These are phyloP conservation scores for Chelonoidis abingdonii DNA, from an alignment of 2,113 vertebrate genomes.

Conservation along the genomic window DNA sequence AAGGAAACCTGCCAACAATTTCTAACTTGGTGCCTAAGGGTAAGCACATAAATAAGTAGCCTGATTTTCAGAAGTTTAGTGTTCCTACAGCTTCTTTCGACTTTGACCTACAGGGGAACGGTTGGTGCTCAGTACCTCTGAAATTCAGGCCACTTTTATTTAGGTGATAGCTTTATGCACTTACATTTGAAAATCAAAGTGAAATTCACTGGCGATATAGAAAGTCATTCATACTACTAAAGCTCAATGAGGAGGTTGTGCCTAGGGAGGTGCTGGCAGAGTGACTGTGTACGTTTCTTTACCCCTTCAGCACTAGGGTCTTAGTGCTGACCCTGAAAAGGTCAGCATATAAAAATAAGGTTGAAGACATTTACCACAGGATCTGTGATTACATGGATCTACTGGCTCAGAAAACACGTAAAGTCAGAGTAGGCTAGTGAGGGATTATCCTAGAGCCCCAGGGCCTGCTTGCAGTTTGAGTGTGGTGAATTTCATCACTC, in stretches of 20 bases:
- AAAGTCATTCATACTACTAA: not conserved
- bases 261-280: not conserved
- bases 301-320: not conserved
- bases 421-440: not conserved
- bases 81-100: not conserved
- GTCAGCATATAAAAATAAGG: not conserved
- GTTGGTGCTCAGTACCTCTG: not conserved
- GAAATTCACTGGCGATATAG: not conserved
- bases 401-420: not conserved
- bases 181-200: not conserved
- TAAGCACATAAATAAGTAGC: not conserved
- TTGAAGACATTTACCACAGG: not conserved
- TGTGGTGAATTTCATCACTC: not conserved
- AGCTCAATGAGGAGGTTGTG: not conserved
- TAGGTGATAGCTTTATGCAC: not conserved
- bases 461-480: rapidly evolving
- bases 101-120: not conserved
- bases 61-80: not conserved
- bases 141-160: not conserved
- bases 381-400: not conserved
- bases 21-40: not conserved
- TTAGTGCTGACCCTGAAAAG: not conserved
- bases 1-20: not conserved
- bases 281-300: not conserved
- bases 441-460: not conserved